Evolutionary conservation across 2,888 invertebrate genomes (phyloP).

Genomic region (Drosophila demipolita): DNA sequence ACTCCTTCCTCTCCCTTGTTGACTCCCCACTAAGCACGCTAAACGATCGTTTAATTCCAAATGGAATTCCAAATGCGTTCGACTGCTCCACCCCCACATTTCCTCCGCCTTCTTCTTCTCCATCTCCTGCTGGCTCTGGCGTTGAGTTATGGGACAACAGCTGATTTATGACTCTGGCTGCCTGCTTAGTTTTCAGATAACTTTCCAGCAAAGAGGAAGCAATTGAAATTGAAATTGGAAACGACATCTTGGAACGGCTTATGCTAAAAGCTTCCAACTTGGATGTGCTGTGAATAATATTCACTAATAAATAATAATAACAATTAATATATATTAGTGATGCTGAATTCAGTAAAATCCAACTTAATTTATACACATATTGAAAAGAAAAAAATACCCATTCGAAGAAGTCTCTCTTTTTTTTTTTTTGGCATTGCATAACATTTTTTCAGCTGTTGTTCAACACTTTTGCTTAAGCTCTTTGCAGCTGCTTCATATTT

Average conservation of each 20-base stretch:
- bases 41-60: slow-evolving; percentile 68
- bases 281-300: slow-evolving; percentile 1
- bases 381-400: neutral
- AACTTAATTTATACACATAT: no score
- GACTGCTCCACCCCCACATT: neutral
- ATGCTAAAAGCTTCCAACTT: slow-evolving; percentile 11
- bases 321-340: neutral
- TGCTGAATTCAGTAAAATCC: neutral
- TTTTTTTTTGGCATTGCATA: slow-evolving; percentile 9
- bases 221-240: slow-evolving; percentile 4
- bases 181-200: slow-evolving; percentile 55
- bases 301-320: neutral
- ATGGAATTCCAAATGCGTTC: slow-evolving; percentile 36
- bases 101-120: neutral
- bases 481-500: slow-evolving; percentile 16
- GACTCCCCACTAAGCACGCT: slow-evolving; percentile 33
- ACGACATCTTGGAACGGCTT: neutral
- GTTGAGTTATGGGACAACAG: slow-evolving; percentile 63
- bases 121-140: neutral
- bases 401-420: neutral
- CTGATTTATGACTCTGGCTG: slow-evolving; percentile 68
- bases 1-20: neutral
- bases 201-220: slow-evolving; percentile 17
- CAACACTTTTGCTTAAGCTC: slow-evolving; percentile 11
- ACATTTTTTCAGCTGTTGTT: slow-evolving; percentile 8